Evolutionary conservation across 2,888 invertebrate species (phyloP), one percentile per base, ranked within the genome.

Genomic region (Agrenia bidenticulata): DNA sequence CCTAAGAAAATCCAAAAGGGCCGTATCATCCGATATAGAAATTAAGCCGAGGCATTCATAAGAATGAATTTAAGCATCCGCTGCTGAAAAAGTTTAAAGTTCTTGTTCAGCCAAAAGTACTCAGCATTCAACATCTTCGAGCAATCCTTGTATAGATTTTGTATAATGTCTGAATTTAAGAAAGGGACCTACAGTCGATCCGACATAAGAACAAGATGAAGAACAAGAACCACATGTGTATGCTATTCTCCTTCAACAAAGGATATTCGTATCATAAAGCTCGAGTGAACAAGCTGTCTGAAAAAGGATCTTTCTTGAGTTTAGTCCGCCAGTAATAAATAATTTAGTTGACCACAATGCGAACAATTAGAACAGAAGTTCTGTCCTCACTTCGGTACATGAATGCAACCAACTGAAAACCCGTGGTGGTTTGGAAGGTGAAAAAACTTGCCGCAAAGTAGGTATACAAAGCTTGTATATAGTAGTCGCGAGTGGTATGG

Each of bases 331-430:
- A 32, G 32, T 32, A 55, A 55, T 55, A 55, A 55, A 55, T 55
- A 55, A 55, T 55, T 55, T 32, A 32, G 55, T 55, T 55, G 55
- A 32, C 55, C 55, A 55, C 55, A 55, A 55, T 9, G 37, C 32
- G 55, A 32, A 55, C 55, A 55, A 55, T 55, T 55, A 55, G 55
- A 55, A 55, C 55, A 55, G 13, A 32, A 32, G 13, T 55, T 32
- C 55, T 55, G 55, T 55, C 55, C 24, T 55, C 55, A 55, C 55
- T 32, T 19, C 15, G 9, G 32, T 32, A 4, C 32, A 32, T 32
- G 32, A 32, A 19, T 45, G 45, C 15, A 45, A 5, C 19, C 9
- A 15, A 45, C 45, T n/a, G 15, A 45, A 45, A 45, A 45, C 45
- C 45, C 19, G 45, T 15, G 15, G 45, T 45, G 45, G 45, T 45